These are phyloP conservation scores for Momotus momota DNA, from an alignment of 2,797 vertebrate species.

Conservation along the genomic window DNA sequence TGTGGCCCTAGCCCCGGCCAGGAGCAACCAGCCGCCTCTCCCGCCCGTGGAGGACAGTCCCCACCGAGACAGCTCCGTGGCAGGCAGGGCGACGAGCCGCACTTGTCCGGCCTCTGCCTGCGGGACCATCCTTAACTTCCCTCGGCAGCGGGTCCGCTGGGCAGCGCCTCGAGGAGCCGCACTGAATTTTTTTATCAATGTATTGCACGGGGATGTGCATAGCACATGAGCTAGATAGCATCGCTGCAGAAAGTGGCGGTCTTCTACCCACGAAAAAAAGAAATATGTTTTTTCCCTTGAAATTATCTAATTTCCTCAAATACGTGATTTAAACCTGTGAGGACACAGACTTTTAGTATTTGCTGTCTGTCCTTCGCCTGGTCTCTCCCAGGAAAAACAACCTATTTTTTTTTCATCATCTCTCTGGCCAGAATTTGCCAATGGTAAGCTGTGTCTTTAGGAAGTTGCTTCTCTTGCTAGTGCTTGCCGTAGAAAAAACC, in stretches of 20 bases:
- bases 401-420: fast-evolving
- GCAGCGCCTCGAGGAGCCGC: background rate
- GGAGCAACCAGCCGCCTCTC: background rate
- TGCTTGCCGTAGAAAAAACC: background rate
- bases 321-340: background rate
- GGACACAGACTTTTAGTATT: background rate
- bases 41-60: background rate
- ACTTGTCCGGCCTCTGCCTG: background rate
- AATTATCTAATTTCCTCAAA: background rate
- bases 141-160: background rate
- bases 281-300: background rate
- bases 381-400: background rate
- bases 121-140: background rate
- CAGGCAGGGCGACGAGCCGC: background rate
- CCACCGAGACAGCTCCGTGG: fast-evolving
- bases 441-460: background rate
- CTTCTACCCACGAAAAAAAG: background rate
- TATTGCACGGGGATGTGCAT: background rate
- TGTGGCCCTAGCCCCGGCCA: no score
- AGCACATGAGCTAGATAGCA: background rate
- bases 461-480: background rate
- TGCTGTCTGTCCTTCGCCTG: background rate
- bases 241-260: background rate
- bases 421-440: background rate
- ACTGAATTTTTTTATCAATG: background rate